Conservation (phyloP, 2,113 vertebrate species). For the Boulengerochromis microlepis region DNA sequence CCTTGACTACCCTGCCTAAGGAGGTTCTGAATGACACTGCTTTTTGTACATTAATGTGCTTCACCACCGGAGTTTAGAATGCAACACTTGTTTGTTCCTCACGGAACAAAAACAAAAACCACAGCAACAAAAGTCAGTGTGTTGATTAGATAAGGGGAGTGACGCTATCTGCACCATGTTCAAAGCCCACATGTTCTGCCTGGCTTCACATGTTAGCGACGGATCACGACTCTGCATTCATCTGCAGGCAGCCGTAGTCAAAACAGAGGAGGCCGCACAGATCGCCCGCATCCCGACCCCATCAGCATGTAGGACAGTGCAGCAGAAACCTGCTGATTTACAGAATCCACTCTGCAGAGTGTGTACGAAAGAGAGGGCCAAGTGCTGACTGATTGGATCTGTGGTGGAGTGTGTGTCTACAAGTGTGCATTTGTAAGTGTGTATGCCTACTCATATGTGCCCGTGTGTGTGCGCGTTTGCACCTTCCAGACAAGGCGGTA, state of each 20-base stretch:
- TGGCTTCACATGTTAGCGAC: constrained; percentile 23
- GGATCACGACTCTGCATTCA: constrained; percentile 40
- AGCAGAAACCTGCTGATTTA: constrained; percentile 23
- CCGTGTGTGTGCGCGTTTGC: not conserved
- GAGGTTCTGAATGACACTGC: not conserved
- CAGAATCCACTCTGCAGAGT: not conserved
- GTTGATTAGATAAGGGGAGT: constrained; percentile 28
- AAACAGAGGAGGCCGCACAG: constrained; percentile 66
- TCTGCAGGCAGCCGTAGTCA: constrained; percentile 65
- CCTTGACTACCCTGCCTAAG: not conserved
- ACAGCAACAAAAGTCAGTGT: constrained; percentile 40
- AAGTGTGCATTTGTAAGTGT: not conserved
- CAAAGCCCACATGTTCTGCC: constrained; percentile 60
- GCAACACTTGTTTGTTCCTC: constrained; percentile 48
- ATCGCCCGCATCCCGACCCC: constrained; percentile 50
- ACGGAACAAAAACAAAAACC: constrained; percentile 42
- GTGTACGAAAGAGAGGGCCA: not conserved
- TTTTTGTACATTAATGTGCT: not conserved
- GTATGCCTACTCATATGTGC: not conserved
- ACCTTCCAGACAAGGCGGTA: not conserved
- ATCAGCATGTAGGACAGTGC: constrained; percentile 7
- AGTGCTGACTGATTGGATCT: constrained; percentile 12
- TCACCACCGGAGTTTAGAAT: constrained; percentile 24
- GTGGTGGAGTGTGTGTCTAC: not conserved
- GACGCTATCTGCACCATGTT: constrained; percentile 44